Base-by-base conservation (phyloP, 2,113 vertebrate genomes). In the Corythaixoides concolor region DNA sequence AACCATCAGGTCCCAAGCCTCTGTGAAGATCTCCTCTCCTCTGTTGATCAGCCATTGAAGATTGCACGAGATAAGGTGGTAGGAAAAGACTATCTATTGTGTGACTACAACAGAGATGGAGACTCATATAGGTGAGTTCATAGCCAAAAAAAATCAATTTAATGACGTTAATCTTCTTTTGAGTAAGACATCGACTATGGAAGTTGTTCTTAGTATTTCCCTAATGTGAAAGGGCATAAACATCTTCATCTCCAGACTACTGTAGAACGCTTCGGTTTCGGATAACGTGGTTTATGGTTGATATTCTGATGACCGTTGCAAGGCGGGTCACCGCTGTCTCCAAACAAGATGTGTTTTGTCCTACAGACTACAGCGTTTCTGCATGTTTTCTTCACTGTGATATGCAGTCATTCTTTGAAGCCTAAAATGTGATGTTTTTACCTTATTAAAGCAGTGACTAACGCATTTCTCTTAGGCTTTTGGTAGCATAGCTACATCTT, bases 1-100 rank as follows among this genome's bases (percentile, higher is more conserved):
- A 59, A 56, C 68, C 55, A 0, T 19, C 92, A 99, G 99, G 99
- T 99, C 50, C 99, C 99, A 52, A 98, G 98, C 97, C 98, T 99
- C 80, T 99, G 99, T 95, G 99, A 99, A 98, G 99, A 99, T 97
- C 99, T 99, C 95, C 98, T 99, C 95, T 99, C 99, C 80, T 99
- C 99, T 55, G 99, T 99, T 85, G 99, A 99, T 98, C 99, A 99
- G 98, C 99, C 99, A 4, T 97, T 99, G 98, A 99, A 99, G 98
- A 99, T 99, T 32, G 99, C 99, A 35, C 98, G 99, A 66, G 99
- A 99, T 95, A 99, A 99, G 93, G 98, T 99, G 77, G 99, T 99
- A 95, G 99, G 99, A 35, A 99, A 99, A 96, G 99, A 99, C 97
- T 99, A 99, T 97, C 98, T 99, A 95, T 98, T 99, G 93, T 99